Conservation (phyloP, 2,113 vertebrate species). For the Alosa alosa region DNA sequence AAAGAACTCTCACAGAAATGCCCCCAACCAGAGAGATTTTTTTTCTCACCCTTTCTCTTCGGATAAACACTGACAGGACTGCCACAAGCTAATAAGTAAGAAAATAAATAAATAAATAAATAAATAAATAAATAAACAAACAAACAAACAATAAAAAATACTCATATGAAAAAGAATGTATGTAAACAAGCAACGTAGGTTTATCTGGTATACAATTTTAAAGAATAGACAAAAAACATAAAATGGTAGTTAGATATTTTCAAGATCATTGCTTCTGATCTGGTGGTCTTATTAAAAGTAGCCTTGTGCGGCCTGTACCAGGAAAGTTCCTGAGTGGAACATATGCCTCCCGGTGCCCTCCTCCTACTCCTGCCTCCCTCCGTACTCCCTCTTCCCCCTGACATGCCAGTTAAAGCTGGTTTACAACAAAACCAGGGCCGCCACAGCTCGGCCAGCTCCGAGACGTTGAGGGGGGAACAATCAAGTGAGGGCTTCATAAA, state of each 20-base stretch:
- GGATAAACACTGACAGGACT: background rate
- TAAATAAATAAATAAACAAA: background rate
- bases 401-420: constrained; percentile 33
- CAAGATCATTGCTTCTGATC: background rate
- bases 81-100: background rate
- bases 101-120: background rate
- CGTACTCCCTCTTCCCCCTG: constrained; percentile 27
- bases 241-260: background rate
- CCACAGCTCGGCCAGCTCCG: background rate
- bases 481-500: constrained; percentile 75
- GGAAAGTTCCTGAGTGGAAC: constrained; percentile 45
- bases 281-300: background rate
- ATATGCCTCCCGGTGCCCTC: constrained; percentile 22
- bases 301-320: constrained; percentile 32
- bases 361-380: background rate
- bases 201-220: background rate
- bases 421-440: constrained; percentile 10
- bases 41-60: constrained; percentile 1
- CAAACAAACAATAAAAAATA: too few species aligned
- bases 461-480: constrained; percentile 54
- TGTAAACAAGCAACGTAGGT: background rate
- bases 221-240: background rate
- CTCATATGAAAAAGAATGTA: background rate
- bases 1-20: constrained; percentile 8
- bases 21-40: constrained; percentile 3